Evolutionary conservation across 1,140 invertebrate species (phyloP).

Genomic region (Drosophila ironensis): DNA sequence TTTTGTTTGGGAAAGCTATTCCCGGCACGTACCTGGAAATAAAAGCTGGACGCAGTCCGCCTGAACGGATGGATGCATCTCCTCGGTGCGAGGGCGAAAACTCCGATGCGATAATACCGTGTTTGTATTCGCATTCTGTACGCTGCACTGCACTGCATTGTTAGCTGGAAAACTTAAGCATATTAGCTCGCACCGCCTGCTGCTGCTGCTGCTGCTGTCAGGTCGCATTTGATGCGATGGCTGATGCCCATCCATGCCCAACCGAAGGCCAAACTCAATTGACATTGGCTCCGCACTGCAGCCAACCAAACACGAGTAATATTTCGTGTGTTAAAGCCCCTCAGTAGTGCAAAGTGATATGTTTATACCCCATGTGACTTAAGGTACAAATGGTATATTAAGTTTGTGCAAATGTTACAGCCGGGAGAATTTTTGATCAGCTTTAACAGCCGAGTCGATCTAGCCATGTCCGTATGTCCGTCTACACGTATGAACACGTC

Average conservation of each 20-base stretch:
- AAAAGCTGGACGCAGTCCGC: not conserved
- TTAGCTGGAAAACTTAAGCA: conserved; percentile 40
- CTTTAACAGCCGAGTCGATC: no score
- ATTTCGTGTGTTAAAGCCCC: conserved; percentile 31
- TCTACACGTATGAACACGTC: no score
- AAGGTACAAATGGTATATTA: no score
- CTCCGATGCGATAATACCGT: not conserved
- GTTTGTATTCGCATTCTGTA: not conserved
- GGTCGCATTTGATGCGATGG: conserved; percentile 37
- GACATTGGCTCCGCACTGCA: not conserved
- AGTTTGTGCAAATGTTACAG: no score
- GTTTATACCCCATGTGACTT: no score
- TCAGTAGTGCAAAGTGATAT: no score
- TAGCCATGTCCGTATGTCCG: no score
- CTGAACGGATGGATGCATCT: not conserved
- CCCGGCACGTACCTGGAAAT: not conserved
- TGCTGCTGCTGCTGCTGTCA: conserved; percentile 40
- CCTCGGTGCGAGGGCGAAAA: not conserved
- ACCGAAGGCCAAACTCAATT: not conserved
- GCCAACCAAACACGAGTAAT: no score
- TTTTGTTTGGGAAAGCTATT: conserved; percentile 7
- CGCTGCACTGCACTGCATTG: no score
- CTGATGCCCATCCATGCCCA: not conserved
- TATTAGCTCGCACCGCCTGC: conserved; percentile 14
- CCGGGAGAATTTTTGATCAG: no score